A percentile compares a stretch with the other conserved stretches of the same genome.
Evolutionary conservation across 2,888 invertebrate genomes (phyloP).

Genomic region (Oscheius sp.): DNA sequence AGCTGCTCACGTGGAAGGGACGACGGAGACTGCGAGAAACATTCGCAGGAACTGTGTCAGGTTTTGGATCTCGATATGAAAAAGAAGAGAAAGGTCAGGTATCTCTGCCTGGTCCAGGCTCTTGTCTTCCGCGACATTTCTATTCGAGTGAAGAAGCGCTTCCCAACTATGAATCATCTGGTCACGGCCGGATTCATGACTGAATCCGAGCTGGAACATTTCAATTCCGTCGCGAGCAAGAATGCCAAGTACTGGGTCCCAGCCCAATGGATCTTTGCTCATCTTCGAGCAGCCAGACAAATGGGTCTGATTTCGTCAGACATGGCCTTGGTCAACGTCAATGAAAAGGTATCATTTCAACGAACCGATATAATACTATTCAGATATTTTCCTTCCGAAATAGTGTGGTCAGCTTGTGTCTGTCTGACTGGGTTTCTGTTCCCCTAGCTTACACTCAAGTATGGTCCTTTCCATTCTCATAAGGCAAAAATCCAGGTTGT

Average conservation of each 20-base stretch:
- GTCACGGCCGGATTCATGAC: slow-evolving; percentile 70
- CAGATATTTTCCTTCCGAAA: slow-evolving; percentile 45
- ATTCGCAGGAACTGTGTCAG: slow-evolving; percentile 18
- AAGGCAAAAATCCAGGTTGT: slow-evolving; percentile 53
- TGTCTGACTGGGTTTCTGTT: slow-evolving; percentile 70
- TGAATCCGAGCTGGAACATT: slow-evolving; percentile 64
- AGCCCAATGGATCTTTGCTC: slow-evolving; percentile 64
- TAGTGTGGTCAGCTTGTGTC: slow-evolving; percentile 61
- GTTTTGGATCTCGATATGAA: not conserved
- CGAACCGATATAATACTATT: not conserved
- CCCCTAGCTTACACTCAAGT: slow-evolving; percentile 61
- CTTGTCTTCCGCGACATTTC: slow-evolving; percentile 65
- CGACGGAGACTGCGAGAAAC: slow-evolving; percentile 14
- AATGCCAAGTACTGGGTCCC: slow-evolving; percentile 70
- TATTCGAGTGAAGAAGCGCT: slow-evolving; percentile 65
- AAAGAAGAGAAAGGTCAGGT: slow-evolving; percentile 37
- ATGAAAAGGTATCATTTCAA: slow-evolving; percentile 46
- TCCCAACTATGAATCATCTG: slow-evolving; percentile 70
- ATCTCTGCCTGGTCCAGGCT: slow-evolving; percentile 64
- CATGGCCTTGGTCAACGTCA: slow-evolving; percentile 63
- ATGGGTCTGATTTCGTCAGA: slow-evolving; percentile 62
- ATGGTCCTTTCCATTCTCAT: not conserved
- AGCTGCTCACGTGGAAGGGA: slow-evolving; percentile 28
- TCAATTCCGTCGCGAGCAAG: slow-evolving; percentile 61
- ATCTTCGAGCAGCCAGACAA: slow-evolving; percentile 47